Base-by-base conservation (phyloP, 2,888 invertebrate species). In the Pristionchus arcanus region DNA sequence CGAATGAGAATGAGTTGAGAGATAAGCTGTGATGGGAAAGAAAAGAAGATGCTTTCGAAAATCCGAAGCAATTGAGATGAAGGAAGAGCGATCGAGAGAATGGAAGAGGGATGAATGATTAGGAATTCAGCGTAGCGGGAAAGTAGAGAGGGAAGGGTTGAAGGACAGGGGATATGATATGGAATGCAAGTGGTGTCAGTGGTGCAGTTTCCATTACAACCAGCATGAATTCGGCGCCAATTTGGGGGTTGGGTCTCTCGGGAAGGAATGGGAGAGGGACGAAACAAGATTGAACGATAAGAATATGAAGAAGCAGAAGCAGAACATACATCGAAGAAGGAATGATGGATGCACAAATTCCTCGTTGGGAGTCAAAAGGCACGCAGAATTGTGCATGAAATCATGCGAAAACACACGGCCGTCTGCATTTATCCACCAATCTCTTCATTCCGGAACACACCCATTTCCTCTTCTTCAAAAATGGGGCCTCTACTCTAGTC, bases 251-350 rank as follows among this genome's bases (percentile, higher is more conserved):
- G 74, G 25, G 74, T 37, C 74, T 74, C 74, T 16, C 2, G 74
- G 74, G 74, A 7, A 3, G 9, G 0, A n/a, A n/a, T n/a, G 63
- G 74, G 19, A 31, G 4, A 2, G 0, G 42, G 42, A 1, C n/a
- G 42, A 49, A 81, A 81, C 15, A 81, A 49, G 81, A 81, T 81
- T 81, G 81, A 81, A 81, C 81, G 81, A 81, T 81, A 81, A 74
- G 81, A 37, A 42, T 13, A 42, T n/a, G 49, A 28, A 53, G 81
- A n/a, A n/a, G 19, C 2, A 77, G 42, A 53, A 53, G 81, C 37
- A 49, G 49, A 42, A 53, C 81, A 81, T 81, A 49, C 28, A 77
- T 77, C 71, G n/a, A 71, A 37, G 37, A 34, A 74, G 74, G 74
- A 74, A 74, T 74, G 74, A 74, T 74, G 74, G 31, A 74, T 74